Percentiles rank a stretch among this genome's conserved stretches.
Conservation (phyloP, 2,797 vertebrate species). For the Yasuhikotakia modesta region DNA sequence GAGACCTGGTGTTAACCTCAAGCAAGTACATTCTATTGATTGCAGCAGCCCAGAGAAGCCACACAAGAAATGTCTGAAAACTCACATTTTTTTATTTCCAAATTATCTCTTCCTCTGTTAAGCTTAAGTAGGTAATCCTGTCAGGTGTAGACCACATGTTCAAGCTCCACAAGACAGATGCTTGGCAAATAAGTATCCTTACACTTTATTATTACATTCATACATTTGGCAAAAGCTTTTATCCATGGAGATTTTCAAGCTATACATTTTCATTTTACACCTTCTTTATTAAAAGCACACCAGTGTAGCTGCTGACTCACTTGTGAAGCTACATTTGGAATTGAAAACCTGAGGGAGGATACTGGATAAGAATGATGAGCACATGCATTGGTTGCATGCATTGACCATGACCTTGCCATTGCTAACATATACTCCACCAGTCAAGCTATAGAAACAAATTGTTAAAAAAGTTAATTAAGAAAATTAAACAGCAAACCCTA, state of each 20-base stretch:
- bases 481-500: too few species aligned
- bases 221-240: slow-evolving; percentile 7
- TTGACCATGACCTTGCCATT: too few species aligned
- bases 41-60: slow-evolving; percentile 48
- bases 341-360: neutral
- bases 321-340: too few species aligned
- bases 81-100: slow-evolving; percentile 10
- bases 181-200: neutral
- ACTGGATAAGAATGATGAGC: neutral
- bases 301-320: too few species aligned
- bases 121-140: neutral
- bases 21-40: slow-evolving; percentile 58
- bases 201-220: neutral
- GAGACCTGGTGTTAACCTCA: slow-evolving; percentile 55
- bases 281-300: too few species aligned
- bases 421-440: too few species aligned
- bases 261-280: neutral
- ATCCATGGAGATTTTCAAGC: neutral
- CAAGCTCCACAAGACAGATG: neutral
- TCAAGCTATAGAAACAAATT: too few species aligned
- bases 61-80: slow-evolving; percentile 48
- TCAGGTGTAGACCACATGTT: neutral
- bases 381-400: too few species aligned
- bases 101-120: neutral
- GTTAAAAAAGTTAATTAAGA: too few species aligned